Evolutionary conservation across 2,113 vertebrate genomes (phyloP), one percentile per base, ranked within the genome.

Genomic region (Lophius piscatorius): DNA sequence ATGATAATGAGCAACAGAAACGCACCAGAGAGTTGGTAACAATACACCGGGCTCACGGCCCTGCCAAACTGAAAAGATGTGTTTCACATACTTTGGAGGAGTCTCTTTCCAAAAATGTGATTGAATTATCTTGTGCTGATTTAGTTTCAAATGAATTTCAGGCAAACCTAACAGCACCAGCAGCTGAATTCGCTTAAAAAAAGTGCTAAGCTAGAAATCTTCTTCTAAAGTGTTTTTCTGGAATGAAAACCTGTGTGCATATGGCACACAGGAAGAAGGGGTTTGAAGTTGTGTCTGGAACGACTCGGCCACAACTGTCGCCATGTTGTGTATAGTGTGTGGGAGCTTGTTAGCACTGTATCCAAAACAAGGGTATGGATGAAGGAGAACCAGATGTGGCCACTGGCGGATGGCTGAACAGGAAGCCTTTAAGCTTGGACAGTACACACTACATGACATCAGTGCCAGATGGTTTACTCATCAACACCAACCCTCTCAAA

Each of bases 361-460:
- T 87, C 81, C 86, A 84, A 74, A 88, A 83, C 86, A 86, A 81
- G 81, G 71, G 59, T 42, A 69, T 51, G 80, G 79, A 60, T 60
- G 81, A 68, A 63, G 75, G 61, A 67, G 48, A 83, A 86, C 52
- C 86, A 89, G 83, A 87, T 86, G 80, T 88, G 80, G 49, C 65
- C 52, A 47, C 20, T 85, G 82, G 83, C 76, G 70, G 63, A 54
- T 42, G 36, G 26, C 65, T 57, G 50, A 18, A 4, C 11, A 58
- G 60, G 33, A 82, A 49, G 69, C 52, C 66, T 84, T 67, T 36
- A 41, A 75, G 55, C 58, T 49, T 63, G 76, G 74, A 78, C 76
- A 48, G 48, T 57, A 47, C 44, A 61, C 14, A 41, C 26, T 29
- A 36, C 29, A 70, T 86, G 80, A 86, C 78, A 54, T 86, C 78